A percentile compares a stretch with the other conserved stretches of the same genome.
Conservation (phyloP, 2,888 invertebrate species). For the Spicauda simplicius region DNA sequence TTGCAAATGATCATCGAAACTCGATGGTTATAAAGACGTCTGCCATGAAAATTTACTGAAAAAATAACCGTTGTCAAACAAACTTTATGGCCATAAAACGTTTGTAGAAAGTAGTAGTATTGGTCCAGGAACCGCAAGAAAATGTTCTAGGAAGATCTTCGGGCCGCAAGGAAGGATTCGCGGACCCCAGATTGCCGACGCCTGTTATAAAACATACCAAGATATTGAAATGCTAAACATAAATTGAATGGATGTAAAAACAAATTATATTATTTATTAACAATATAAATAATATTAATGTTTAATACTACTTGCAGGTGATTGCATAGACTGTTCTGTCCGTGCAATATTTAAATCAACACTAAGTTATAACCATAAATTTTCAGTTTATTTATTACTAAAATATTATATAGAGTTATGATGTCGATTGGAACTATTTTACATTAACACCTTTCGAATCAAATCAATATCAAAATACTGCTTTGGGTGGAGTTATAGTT, state of each 20-base stretch:
- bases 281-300: slow-evolving; percentile 31
- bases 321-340: slow-evolving; percentile 19
- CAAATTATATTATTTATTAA: slow-evolving; percentile 23
- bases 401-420: slow-evolving; percentile 16
- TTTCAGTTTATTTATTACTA: slow-evolving; percentile 13
- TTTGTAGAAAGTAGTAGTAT: no score
- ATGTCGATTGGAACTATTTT: slow-evolving; percentile 2
- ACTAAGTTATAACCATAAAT: slow-evolving; percentile 17
- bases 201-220: slow-evolving; percentile 11
- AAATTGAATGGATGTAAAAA: slow-evolving; percentile 31
- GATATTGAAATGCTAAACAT: slow-evolving; percentile 18
- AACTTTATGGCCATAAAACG: no score
- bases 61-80: no score
- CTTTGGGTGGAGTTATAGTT: background rate
- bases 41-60: no score
- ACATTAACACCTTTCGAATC: slow-evolving; percentile 3
- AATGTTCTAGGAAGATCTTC: no score
- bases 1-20: no score
- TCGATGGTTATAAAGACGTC: no score
- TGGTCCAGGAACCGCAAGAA: no score
- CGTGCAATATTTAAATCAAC: slow-evolving; percentile 27
- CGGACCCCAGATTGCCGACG: no score
- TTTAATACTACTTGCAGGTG: slow-evolving; percentile 19
- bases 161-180: no score
- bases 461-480: background rate